phyloP scores from a whole-genome alignment of 2,113 vertebrate genomes.

The Phoenicopterus ruber region DNA sequence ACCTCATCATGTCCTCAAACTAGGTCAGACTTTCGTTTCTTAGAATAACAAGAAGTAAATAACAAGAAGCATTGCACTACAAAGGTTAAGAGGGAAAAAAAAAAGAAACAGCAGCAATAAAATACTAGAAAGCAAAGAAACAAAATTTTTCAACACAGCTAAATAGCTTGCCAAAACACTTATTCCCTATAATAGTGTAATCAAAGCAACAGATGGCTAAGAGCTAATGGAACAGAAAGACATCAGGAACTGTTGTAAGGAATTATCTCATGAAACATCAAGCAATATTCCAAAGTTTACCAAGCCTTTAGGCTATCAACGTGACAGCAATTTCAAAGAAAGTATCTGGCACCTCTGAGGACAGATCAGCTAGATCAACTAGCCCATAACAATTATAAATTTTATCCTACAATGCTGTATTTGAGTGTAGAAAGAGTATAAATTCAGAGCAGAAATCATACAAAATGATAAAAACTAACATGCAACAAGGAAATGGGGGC shows the following conservation, averaged over 20 bases:
- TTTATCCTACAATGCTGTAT: neutral
- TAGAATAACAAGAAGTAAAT: neutral
- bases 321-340: slow-evolving; percentile 16
- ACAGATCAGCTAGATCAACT: neutral
- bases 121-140: slow-evolving; percentile 66
- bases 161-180: slow-evolving; percentile 65
- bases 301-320: slow-evolving; percentile 10
- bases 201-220: slow-evolving; percentile 71
- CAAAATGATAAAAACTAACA: neutral
- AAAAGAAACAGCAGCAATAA: neutral
- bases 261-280: slow-evolving; percentile 54
- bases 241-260: slow-evolving; percentile 50
- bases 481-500: neutral
- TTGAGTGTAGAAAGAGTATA: neutral
- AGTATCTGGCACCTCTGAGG: neutral
- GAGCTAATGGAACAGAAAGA: slow-evolving; percentile 60
- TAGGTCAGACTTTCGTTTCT: neutral
- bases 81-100: neutral
- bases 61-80: neutral
- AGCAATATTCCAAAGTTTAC: slow-evolving; percentile 27
- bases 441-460: neutral
- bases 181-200: slow-evolving; percentile 59
- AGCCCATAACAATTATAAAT: neutral
- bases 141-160: slow-evolving; percentile 58
- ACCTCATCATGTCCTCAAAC: neutral